Evolutionary conservation across 2,797 vertebrate genomes (phyloP), one percentile per base, ranked within the genome.

Genomic region (Enteromius radiatus): DNA sequence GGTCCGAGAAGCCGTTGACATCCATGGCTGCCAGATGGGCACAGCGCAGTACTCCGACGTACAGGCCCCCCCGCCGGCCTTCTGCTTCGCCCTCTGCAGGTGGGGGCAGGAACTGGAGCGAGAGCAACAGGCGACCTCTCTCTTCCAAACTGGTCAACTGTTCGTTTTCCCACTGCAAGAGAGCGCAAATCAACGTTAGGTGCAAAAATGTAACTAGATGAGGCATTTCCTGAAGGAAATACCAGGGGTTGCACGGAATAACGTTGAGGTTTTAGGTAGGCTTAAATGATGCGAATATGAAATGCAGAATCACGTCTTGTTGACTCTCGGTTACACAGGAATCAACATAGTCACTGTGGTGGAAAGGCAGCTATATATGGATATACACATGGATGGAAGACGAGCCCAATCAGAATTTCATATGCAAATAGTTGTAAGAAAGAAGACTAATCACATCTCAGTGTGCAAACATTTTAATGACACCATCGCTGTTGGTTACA

Each of bases 1-100:
- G 96, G 87, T 97, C 96, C 0, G 96, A 97, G 90, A 96, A 97
- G 33, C 96, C 96, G 0, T 97, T 97, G 87, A 97, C 96, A 0
- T 97, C 96, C 96, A 97, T 97, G 65, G 96, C 96, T 0, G 96
- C 96, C 78, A 97, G 93, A 88, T 97, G 96, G 11, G 96, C 96
- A 0, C 96, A 97, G 69, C 96, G 95, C 45, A 91, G 87, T 12
- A 97, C 96, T 26, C 95, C 96, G 43, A 97, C 96, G 17, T 93
- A 92, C 28, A 97, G 92, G 3, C 96, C 95, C 0, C 88, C 93
- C 1, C 86, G 83, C 17, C 76, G 87, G 2, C 68, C 76, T 63
- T 86, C 87, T 61, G 23, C 74, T 0, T 88, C 88, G 0, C 89
- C 89, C 43, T 70, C 61, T 0, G 21, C 76, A 43, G 91, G 86